Evolutionary conservation across 1,140 invertebrate species (phyloP).

Genomic region (Lordiphosa clarofinis): DNA sequence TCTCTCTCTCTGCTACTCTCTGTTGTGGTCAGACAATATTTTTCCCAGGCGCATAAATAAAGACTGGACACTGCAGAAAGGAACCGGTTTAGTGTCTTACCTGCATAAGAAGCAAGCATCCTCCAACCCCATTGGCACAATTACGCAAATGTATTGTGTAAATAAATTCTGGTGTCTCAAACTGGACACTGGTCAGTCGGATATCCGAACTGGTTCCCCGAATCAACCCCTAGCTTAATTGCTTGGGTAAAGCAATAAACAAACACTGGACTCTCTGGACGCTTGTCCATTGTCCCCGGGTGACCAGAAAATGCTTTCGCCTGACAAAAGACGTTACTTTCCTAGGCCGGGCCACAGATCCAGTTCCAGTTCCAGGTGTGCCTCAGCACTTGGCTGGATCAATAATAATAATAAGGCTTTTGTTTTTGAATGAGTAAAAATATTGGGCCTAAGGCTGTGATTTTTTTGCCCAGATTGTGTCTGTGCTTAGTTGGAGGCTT

Average conservation of each 20-base stretch:
- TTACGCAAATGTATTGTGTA: slow-evolving; percentile 60
- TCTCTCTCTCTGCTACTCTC: slow-evolving; percentile 12
- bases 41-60: slow-evolving; percentile 58
- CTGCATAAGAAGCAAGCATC: slow-evolving; percentile 21
- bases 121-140: slow-evolving; percentile 22
- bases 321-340: slow-evolving; percentile 48
- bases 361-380: slow-evolving; percentile 38
- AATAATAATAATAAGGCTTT: slow-evolving; percentile 39
- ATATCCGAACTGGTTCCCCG: slow-evolving; percentile 23
- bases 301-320: slow-evolving; percentile 38
- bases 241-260: slow-evolving; percentile 44
- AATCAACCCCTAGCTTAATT: slow-evolving; percentile 54
- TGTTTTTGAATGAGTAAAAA: slow-evolving; percentile 32
- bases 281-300: slow-evolving; percentile 14
- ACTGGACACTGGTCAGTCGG: slow-evolving; percentile 42
- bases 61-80: slow-evolving; percentile 36
- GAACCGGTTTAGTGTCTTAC: slow-evolving; percentile 44
- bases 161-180: slow-evolving; percentile 36
- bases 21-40: slow-evolving; percentile 49
- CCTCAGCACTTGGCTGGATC: slow-evolving; percentile 43
- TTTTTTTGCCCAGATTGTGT: slow-evolving; percentile 41
- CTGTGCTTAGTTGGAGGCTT: slow-evolving; percentile 30
- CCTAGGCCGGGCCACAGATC: slow-evolving; percentile 19
- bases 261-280: slow-evolving; percentile 24
- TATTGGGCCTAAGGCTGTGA: slow-evolving; percentile 40